Base-by-base conservation (phyloP, 1,140 invertebrate species). In the Diuraphis noxia region DNA sequence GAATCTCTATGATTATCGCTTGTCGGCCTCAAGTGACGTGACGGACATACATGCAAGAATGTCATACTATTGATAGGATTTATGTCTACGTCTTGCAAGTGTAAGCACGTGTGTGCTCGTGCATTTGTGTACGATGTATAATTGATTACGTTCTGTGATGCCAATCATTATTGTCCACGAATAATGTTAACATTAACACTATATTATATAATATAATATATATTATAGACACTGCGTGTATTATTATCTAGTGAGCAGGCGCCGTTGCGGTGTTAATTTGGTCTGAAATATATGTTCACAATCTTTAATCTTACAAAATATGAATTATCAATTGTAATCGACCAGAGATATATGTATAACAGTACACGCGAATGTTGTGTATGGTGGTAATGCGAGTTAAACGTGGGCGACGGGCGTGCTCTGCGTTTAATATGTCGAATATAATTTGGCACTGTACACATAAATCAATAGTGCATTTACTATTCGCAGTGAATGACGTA, bases 351-450 rank as follows among this genome's bases (percentile, higher is more conserved):
- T n/a, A 63, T n/a, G 8, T 19, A 9, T 10, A 63, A 63, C 19
- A n/a, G 4, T 9, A 56, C 56, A 63, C 13, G 5, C 30, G 56
- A 72, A 34, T n/a, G 56, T n/a, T 6, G 6, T n/a, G 30, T 30
- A 10, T 17, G n/a, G 56, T n/a, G 56, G 56, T 72, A 72, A 72
- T n/a, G 30, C 17, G 56, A 5, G n/a, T 72, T n/a, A n/a, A n/a
- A 72, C 56, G 56, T 72, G n/a, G 56, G 56, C 56, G 56, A 72
- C 56, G 56, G n/a, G 30, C 13, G 56, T 63, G 56, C 56, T 63
- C 56, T n/a, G 56, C 56, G 56, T 72, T 72, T 72, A n/a, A 49
- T 72, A 72, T n/a, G 56, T 72, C 56, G 56, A 72, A 72, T 72
- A n/a, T n/a, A n/a, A 72, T 72, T 72, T 72, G 56, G 56, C 56